Conservation (phyloP, 1,140 invertebrate genomes). For the Ganaspis sp. region DNA sequence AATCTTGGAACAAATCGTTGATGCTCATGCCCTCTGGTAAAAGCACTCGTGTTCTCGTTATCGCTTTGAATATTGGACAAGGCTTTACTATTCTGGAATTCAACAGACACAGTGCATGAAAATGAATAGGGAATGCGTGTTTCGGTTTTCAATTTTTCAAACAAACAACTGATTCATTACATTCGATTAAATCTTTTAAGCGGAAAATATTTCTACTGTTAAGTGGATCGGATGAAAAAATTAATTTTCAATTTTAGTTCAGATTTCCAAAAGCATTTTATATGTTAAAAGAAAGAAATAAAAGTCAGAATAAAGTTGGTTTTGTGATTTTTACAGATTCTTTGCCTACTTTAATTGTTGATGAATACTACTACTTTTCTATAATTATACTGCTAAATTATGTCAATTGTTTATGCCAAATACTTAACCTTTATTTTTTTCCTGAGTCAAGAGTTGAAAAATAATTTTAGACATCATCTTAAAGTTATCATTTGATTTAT, state of each 20-base stretch:
- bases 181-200: not conserved
- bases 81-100: constrained; percentile 38
- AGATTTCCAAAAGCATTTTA: too few relatives aligned
- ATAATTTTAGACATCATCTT: too few relatives aligned
- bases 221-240: too few relatives aligned
- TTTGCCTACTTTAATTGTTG: too few relatives aligned
- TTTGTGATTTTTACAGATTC: too few relatives aligned
- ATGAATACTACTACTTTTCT: too few relatives aligned
- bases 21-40: not conserved
- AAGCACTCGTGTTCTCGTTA: constrained; percentile 44
- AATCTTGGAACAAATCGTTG: not conserved
- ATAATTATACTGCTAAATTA: too few relatives aligned
- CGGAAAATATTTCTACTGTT: not conserved
- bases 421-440: too few relatives aligned
- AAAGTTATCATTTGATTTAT: not conserved
- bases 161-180: not conserved
- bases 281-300: too few relatives aligned
- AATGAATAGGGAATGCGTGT: not conserved
- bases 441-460: not conserved
- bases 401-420: too few relatives aligned
- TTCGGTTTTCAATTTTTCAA: not conserved
- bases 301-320: too few relatives aligned
- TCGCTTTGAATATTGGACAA: constrained; percentile 43
- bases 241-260: too few relatives aligned
- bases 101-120: not conserved